Evolutionary conservation across 1,140 invertebrate species (phyloP).

Genomic region (Nomia melanderi): DNA sequence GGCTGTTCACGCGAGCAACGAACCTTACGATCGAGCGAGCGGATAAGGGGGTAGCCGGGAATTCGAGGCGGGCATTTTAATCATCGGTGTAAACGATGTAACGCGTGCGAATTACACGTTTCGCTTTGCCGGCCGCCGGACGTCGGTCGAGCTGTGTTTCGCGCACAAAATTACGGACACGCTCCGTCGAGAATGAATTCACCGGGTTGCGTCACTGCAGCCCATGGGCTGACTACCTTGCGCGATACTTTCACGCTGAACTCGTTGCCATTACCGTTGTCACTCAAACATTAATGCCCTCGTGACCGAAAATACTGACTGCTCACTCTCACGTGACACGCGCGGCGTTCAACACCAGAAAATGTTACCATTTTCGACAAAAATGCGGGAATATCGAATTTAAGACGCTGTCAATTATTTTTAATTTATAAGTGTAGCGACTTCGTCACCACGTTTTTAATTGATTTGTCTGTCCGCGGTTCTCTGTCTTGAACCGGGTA

Average conservation of each 20-base stretch:
- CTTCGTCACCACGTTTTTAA: no score
- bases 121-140: slow-evolving; percentile 26
- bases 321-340: no score
- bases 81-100: slow-evolving; percentile 32
- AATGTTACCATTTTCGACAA: no score
- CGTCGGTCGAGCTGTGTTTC: slow-evolving; percentile 12
- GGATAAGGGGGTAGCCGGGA: slow-evolving; percentile 30
- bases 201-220: slow-evolving; percentile 18
- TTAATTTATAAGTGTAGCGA: no score
- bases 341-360: no score
- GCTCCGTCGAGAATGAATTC: slow-evolving; percentile 28
- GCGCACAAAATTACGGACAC: slow-evolving; percentile 35
- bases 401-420: no score
- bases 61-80: slow-evolving; percentile 44
- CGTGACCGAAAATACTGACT: neutral
- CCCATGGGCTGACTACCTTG: slow-evolving; percentile 7
- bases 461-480: no score
- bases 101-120: slow-evolving; percentile 39
- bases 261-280: slow-evolving; percentile 20
- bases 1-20: neutral
- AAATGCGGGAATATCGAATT: no score
- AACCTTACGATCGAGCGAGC: slow-evolving; percentile 5
- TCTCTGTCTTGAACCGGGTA: no score
- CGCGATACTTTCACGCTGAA: slow-evolving; percentile 6
- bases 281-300: neutral